Evolutionary conservation across 2,797 vertebrate species (phyloP).

Genomic region (Neostethus bicornis): DNA sequence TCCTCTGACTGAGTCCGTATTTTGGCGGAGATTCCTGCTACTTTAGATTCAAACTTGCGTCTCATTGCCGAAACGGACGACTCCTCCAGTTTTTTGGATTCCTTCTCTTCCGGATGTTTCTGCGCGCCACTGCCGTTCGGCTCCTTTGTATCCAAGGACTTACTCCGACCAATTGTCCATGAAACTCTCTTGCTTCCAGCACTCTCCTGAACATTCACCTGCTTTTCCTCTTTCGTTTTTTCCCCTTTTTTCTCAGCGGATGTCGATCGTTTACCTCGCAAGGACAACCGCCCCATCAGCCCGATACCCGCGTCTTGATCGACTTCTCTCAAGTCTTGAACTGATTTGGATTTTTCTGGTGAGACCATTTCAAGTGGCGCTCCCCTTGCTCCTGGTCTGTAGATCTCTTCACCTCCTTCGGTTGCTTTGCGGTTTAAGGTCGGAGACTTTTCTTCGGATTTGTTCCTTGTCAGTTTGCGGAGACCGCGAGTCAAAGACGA

Average conservation of each 20-base stretch:
- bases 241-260: constrained; percentile 81
- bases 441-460: constrained; percentile 86
- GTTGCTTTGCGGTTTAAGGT: constrained; percentile 54
- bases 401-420: constrained; percentile 85
- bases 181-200: constrained; percentile 77
- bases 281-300: constrained; percentile 85
- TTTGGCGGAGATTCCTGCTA: constrained; percentile 88
- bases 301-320: constrained; percentile 82
- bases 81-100: constrained; percentile 71
- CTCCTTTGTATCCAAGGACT: constrained; percentile 83
- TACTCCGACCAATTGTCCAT: constrained; percentile 83
- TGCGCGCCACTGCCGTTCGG: constrained; percentile 59
- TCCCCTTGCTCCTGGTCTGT: constrained; percentile 86
- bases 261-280: constrained; percentile 82
- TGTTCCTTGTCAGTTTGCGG: constrained; percentile 85
- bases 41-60: constrained; percentile 88
- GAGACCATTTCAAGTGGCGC: constrained; percentile 87
- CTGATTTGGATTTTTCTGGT: constrained; percentile 87
- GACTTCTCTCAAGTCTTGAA: constrained; percentile 87
- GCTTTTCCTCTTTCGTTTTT: constrained; percentile 72
- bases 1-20: constrained; percentile 86
- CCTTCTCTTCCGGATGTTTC: constrained; percentile 49
- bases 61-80: constrained; percentile 87
- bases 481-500: constrained; percentile 89
- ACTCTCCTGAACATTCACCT: constrained; percentile 60